Conservation (phyloP, 2,113 vertebrate species). For the Pelvicachromis taeniatus region DNA sequence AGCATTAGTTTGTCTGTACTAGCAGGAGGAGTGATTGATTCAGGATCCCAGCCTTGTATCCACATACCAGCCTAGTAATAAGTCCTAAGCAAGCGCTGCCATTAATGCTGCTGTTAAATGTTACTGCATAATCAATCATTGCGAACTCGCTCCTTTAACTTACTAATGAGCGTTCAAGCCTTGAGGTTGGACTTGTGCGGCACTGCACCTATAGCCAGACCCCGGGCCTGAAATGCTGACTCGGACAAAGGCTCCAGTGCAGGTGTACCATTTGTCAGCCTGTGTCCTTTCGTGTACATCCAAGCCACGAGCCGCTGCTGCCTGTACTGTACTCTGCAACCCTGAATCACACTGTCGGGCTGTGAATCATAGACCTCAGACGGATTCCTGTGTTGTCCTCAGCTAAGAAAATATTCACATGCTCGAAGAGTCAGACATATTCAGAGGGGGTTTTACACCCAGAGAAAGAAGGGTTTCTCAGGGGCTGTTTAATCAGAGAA, state of each 20-base stretch:
- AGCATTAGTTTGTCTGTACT: background rate
- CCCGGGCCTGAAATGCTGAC: constrained; percentile 16
- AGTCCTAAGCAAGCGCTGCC: constrained; percentile 19
- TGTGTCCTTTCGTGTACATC: constrained; percentile 19
- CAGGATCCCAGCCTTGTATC: background rate
- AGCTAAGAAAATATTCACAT: constrained; percentile 23
- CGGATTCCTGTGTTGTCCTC: constrained; percentile 33
- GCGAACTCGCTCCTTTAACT: constrained; percentile 23
- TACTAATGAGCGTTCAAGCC: background rate
- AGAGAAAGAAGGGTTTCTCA: constrained; percentile 2
- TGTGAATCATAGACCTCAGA: constrained; percentile 53
- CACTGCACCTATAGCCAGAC: background rate
- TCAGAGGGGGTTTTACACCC: background rate
- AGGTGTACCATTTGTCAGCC: constrained; percentile 49
- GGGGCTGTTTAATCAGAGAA: constrained; percentile 20
- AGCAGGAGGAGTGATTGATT: constrained; percentile 19
- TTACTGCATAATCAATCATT: constrained; percentile 41
- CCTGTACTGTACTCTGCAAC: background rate
- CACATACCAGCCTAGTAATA: constrained; percentile 13
- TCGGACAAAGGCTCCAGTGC: constrained; percentile 33
- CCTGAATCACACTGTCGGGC: constrained; percentile 32
- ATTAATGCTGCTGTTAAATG: constrained; percentile 39
- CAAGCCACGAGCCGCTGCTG: background rate
- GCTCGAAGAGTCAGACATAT: constrained; percentile 21
- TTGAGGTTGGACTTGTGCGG: background rate